Evolutionary conservation across 2,797 vertebrate genomes (phyloP), one percentile per base, ranked within the genome.

Genomic region (Uromys caudimaculatus): DNA sequence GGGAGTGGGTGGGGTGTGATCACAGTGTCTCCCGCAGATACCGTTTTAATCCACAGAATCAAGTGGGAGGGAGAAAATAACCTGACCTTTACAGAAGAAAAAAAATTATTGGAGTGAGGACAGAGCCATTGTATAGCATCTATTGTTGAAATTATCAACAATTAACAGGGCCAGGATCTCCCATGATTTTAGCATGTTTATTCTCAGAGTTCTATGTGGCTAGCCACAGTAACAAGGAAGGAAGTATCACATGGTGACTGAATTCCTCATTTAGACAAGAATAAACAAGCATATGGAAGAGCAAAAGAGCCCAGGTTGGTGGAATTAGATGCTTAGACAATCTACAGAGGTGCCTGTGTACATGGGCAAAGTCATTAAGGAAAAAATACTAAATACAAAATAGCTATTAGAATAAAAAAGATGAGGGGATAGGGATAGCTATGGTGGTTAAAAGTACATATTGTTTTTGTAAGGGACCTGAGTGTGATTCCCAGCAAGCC

Each of bases 11-110:
- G 27, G 64, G 38, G 47, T 81, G 50, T 78, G 73, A n/a, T 82
- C 73, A 85, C 23, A 60, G 91, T 89, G 64, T 92, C 88, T 92
- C 35, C 41, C 52, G 17, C 35, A 94, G 89, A 76, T 12, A 50
- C 35, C 17, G 16, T 83, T 95, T 89, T 44, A 92, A 44, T 87
- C 73, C 47, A 87, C 32, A 88, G 52, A 54, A 27, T 75, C 24
- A 13, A 92, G 32, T 10, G 69, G 81, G 13, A 81, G 29, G 86
- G 89, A 78, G 38, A 78, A 60, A 52, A 81, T 67, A 60, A 77
- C 19, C 27, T 76, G 60, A 21, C 38, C 81, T 91, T 94, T 64
- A n/a, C 56, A 71, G 78, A 95, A 77, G 41, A 47, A 58, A 82
- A 56, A 64, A 50, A 35, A 54, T 10, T 56, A 71, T 6, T 81